Conservation (phyloP, 2,888 invertebrate species). For the Calliscelio sp. region DNA sequence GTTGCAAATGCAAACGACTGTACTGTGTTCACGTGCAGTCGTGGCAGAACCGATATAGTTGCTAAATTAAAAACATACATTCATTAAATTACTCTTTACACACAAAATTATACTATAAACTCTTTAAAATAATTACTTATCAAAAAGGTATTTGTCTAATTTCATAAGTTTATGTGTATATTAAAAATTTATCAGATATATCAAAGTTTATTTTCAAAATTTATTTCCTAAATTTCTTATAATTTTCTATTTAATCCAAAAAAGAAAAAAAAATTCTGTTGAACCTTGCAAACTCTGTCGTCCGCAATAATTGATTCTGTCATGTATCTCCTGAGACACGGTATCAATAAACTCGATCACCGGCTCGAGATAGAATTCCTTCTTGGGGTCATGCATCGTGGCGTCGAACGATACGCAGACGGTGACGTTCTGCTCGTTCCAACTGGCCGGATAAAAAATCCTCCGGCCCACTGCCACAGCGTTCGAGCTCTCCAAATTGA, state of each 20-base stretch:
- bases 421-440: constrained; percentile 88
- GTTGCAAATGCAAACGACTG: constrained; percentile 89
- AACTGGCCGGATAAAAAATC: constrained; percentile 91
- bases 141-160: no score
- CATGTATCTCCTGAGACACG: constrained; percentile 89
- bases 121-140: no score
- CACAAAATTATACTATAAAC: no score
- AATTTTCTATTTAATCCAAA: neutral
- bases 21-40: constrained; percentile 91
- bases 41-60: constrained; percentile 92
- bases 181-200: no score
- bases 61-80: constrained; percentile 87
- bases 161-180: no score
- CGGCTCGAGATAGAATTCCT: constrained; percentile 90
- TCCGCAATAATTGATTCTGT: constrained; percentile 87
- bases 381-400: constrained; percentile 87
- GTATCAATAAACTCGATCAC: constrained; percentile 94
- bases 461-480: constrained; percentile 89
- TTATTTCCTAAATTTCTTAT: neutral
- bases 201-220: no score
- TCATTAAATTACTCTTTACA: neutral
- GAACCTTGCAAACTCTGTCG: constrained; percentile 90
- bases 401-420: constrained; percentile 88
- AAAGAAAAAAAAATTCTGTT: constrained; percentile 22
- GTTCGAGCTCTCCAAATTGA: constrained; percentile 87